These are phyloP conservation scores for Caenorhabditis tropicalis DNA, from an alignment of 1,140 invertebrate species.

Conservation along the genomic window DNA sequence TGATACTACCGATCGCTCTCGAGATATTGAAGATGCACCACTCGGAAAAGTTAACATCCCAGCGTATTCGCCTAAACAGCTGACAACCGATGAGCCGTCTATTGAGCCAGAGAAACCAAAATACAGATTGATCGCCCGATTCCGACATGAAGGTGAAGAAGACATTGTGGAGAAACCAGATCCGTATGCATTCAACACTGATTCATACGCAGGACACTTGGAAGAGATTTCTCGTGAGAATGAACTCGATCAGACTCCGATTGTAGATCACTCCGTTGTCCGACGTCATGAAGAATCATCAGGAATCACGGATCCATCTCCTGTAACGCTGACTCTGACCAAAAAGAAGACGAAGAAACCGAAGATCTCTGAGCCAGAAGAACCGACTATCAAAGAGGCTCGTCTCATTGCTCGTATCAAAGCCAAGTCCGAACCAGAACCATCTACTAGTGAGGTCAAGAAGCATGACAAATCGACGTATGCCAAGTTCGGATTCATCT, in stretches of 20 bases:
- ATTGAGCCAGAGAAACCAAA: background rate
- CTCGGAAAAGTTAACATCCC: background rate
- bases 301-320: background rate
- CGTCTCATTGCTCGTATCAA: background rate
- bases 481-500: too few species aligned
- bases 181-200: background rate
- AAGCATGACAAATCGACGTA: too few species aligned
- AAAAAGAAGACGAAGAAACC: background rate
- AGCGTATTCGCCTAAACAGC: background rate
- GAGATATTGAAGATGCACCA: background rate
- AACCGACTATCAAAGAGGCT: background rate
- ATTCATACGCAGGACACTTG: background rate
- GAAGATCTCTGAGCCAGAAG: too few species aligned
- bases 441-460: too few species aligned
- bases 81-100: background rate
- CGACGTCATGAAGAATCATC: conserved; percentile 11
- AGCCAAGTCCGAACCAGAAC: too few species aligned
- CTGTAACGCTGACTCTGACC: background rate
- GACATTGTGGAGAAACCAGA: conserved; percentile 59
- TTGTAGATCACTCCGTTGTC: conserved; percentile 21
- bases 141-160: conserved; percentile 49
- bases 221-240: conserved; percentile 34
- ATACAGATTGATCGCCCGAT: conserved; percentile 3
- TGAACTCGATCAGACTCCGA: conserved; percentile 15
- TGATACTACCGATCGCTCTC: background rate